Evolutionary conservation across 2,113 vertebrate genomes (phyloP).

Genomic region (Microtus oregoni): DNA sequence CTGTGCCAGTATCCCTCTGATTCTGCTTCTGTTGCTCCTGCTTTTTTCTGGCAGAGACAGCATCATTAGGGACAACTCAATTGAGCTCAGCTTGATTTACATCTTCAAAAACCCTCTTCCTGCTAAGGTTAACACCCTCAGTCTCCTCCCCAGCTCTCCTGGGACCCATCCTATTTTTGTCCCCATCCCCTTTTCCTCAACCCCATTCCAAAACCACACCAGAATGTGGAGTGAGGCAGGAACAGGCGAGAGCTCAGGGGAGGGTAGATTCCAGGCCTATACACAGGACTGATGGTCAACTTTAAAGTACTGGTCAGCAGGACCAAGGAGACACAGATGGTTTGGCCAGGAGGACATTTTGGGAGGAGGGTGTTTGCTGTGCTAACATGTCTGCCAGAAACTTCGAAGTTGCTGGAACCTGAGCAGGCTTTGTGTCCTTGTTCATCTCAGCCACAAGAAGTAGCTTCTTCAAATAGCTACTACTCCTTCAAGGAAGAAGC

Average conservation of each 20-base stretch:
- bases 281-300: accelerated
- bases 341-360: background rate
- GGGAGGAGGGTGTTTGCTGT: too few relatives aligned
- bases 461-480: accelerated
- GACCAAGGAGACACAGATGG: accelerated
- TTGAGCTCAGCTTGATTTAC: background rate
- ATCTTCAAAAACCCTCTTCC: background rate
- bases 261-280: background rate
- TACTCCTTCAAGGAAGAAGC: accelerated
- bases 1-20: accelerated
- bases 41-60: background rate
- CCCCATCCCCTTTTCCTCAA: background rate
- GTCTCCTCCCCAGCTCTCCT: background rate
- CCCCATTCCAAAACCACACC: accelerated
- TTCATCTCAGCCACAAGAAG: accelerated
- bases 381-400: accelerated
- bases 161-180: accelerated
- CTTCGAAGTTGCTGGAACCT: accelerated
- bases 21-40: accelerated
- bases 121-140: background rate
- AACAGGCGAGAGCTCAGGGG: accelerated
- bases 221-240: accelerated
- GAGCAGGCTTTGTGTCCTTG: accelerated
- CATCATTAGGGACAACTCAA: accelerated
- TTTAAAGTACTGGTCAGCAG: accelerated